Base-by-base conservation (phyloP, 23 tunicate species). In the Diplosoma virens region DNA sequence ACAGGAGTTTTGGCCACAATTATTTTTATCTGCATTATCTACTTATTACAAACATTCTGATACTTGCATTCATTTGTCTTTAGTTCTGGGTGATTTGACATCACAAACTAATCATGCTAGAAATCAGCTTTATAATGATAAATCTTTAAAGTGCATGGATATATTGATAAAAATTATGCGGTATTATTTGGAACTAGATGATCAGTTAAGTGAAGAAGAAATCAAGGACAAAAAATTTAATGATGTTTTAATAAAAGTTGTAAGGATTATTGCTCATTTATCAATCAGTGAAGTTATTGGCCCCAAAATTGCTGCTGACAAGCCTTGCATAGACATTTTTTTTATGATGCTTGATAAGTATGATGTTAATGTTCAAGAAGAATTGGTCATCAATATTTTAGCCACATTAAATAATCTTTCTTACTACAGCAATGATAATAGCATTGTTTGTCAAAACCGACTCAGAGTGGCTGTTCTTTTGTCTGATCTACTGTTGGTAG, bases 331-430 rank as follows among this genome's bases (percentile, higher is more conserved):
- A 30, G 79, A 72, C 20, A 33, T 30, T 20, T 33, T 82, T 34
- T 22, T 73, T 32, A 25, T 37, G 7, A 34, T 82, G 61, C 34
- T 82, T 33, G 81, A 82, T 14, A 82, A 41, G 1, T 48, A 30
- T 30, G 20, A 22, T 29, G 28, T 82, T 7, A 76, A 71, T 14
- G 77, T 71, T 7, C 28, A 72, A 1, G 90, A 84, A 29, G 97
- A 90, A 66, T 47, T 90, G 63, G 46, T 90, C 18, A 61, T 84
- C 25, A 90, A 90, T 41, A 30, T 74, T 1, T 67, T 90, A 30
- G 68, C 90, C 1, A 67, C 97, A 0, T 59, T 90, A 64, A 90
- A 83, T 48, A 90, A 90, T 55, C 85, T 90, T 41, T 84, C 97
- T 0, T 90, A 75, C 48, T 90, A 90, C 55, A 65, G 50, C 18